Conservation (phyloP, 2,113 vertebrate genomes). For the Channa maculata region DNA sequence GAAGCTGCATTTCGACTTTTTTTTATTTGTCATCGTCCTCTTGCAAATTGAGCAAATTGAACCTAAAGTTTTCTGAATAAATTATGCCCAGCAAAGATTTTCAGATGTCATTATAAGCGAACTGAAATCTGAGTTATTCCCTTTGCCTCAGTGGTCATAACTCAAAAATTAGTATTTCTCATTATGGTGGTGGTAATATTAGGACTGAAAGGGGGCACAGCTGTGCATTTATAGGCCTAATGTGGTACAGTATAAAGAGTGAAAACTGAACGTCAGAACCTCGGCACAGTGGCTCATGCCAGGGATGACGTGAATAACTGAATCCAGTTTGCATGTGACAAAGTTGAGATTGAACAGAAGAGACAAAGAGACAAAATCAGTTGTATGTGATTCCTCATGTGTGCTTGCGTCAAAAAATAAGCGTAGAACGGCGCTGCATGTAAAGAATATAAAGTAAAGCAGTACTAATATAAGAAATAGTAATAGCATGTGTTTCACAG, state of each 20-base stretch:
- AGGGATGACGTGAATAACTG: neutral
- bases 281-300: neutral
- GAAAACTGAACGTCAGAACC: neutral
- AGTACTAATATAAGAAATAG: conserved; percentile 16
- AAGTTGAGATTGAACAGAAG: neutral
- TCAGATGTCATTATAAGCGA: conserved; percentile 2
- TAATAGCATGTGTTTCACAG: conserved; percentile 29
- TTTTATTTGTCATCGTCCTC: neutral
- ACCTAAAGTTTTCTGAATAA: conserved; percentile 19
- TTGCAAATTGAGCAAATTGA: neutral
- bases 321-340: neutral
- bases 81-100: conserved; percentile 12
- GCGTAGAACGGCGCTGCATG: fast-evolving
- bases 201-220: neutral
- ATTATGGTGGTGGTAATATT: neutral
- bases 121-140: neutral
- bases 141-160: conserved; percentile 7
- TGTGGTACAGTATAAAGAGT: neutral
- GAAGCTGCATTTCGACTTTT: neutral
- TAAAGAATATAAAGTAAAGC: neutral
- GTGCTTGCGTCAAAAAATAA: neutral
- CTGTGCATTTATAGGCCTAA: neutral
- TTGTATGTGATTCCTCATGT: neutral
- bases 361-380: no score
- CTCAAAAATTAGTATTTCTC: conserved; percentile 2